Conservation (phyloP, 92 coral and sea anemone genomes). For the Montipora capitata region DNA sequence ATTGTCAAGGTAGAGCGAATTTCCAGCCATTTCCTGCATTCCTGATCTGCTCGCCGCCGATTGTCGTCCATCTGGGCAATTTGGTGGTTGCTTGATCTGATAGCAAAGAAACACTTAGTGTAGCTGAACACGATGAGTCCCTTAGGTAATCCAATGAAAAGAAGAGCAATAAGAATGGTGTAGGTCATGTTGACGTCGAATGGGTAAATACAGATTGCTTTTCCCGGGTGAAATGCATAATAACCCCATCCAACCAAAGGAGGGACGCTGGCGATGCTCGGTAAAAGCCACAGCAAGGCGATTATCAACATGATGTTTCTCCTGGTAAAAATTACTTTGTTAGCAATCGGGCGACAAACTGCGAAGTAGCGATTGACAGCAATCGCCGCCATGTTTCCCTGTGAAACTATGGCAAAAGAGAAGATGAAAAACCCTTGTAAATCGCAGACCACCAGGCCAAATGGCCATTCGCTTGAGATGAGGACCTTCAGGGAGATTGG, state of each 20-base stretch:
- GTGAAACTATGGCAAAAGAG: conserved; percentile 82
- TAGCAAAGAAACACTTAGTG: conserved; percentile 66
- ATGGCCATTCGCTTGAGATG: conserved; percentile 75
- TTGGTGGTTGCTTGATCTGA: conserved; percentile 71
- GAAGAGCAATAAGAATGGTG: conserved; percentile 73
- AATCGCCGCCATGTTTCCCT: conserved; percentile 76
- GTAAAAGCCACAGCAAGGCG: conserved; percentile 79
- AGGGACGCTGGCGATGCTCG: conserved; percentile 80
- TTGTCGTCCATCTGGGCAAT: conserved; percentile 69
- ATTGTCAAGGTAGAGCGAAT: conserved; percentile 79
- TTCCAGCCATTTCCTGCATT: conserved; percentile 72
- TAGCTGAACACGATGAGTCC: conserved; percentile 71
- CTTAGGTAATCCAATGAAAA: conserved; percentile 75
- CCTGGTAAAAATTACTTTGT: conserved; percentile 68
- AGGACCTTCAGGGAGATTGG: conserved; percentile 74
- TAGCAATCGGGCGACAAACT: conserved; percentile 69
- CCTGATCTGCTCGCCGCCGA: conserved; percentile 10
- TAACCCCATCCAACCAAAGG: conserved; percentile 85
- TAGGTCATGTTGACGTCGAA: conserved; percentile 74
- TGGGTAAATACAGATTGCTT: conserved; percentile 79
- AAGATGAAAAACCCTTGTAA: conserved; percentile 79
- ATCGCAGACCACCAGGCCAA: conserved; percentile 65
- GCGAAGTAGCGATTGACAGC: conserved; percentile 84
- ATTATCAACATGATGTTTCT: conserved; percentile 61
- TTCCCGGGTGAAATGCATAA: conserved; percentile 82